Percentiles rank a stretch among this genome's conserved stretches.
phyloP scores from a whole-genome alignment of 2,888 invertebrate genomes.

The Parnassius orleans region DNA sequence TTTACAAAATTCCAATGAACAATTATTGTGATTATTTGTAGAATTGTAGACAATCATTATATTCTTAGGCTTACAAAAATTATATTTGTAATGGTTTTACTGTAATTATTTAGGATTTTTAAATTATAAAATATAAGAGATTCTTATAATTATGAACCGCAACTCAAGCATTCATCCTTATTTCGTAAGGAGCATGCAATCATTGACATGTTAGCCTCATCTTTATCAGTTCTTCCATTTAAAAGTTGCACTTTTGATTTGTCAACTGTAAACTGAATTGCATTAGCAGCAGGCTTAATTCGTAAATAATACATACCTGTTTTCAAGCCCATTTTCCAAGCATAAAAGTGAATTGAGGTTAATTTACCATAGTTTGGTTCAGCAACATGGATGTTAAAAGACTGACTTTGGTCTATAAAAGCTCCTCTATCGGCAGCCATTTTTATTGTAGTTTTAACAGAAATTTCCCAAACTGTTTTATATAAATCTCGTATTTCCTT shows the following conservation, averaged over 20 bases:
- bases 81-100: too few relatives aligned
- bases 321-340: conserved; percentile 98
- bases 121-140: too few relatives aligned
- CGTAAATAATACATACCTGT: conserved; percentile 99
- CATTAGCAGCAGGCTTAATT: conserved; percentile 97
- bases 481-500: conserved; percentile 92
- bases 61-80: too few relatives aligned
- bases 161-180: conserved; percentile 93
- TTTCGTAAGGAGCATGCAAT: conserved; percentile 93
- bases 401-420: conserved; percentile 99
- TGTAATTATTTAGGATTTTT: too few relatives aligned
- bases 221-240: conserved; percentile 51
- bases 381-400: conserved; percentile 98
- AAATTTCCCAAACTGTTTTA: conserved; percentile 98
- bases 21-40: too few relatives aligned
- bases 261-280: conserved; percentile 98
- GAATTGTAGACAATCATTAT: not conserved
- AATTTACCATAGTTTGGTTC: conserved; percentile 96
- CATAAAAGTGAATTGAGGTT: conserved; percentile 99
- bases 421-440: conserved; percentile 99
- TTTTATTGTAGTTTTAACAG: conserved; percentile 94
- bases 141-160: conserved; percentile 83
- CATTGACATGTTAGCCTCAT: conserved; percentile 83
- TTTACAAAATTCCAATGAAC: too few relatives aligned
- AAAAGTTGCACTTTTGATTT: conserved; percentile 78